Evolutionary conservation across 2,888 invertebrate species (phyloP), one percentile per base, ranked within the genome.

Genomic region (Andrena praecox): DNA sequence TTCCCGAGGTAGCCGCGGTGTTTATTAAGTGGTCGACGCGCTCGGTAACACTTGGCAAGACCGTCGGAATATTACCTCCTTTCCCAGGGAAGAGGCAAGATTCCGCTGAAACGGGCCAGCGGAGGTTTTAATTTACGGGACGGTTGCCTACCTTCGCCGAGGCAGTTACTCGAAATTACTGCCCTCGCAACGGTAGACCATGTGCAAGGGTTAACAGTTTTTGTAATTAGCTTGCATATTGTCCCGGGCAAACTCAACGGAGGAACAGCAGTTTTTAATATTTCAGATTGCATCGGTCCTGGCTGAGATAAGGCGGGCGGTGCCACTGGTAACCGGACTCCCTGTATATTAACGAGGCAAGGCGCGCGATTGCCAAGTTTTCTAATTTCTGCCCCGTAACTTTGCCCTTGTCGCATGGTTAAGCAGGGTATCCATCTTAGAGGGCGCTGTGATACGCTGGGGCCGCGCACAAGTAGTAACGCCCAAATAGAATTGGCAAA

Each of bases 161-260:
- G 64, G 29, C 29, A 31, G 59, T 69, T 69, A 75, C 54, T 75
- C 54, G 24, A 29, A 77, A 64, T 50, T 70, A 70, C 64, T 35
- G 6, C 27, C n/a, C 20, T 56, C 42, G 50, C 27, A 16, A 56
- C 12, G 54, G 27, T 7, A 48, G 12, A 4, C 27, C n/a, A 48
- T 48, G 35, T n/a, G 79, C 79, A 52, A 66, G 64, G 69, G 50
- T 77, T 77, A 79, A 79, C 64, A 77, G 77, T 66, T 77, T 77
- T 79, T 60, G 50, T 79, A 79, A 79, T 79, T 79, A 77, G 69
- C 79, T 70, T 70, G 64, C 69, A 52, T 66, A 70, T 70, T 77
- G 77, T 70, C 69, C 24, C 56, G 50, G 12, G 77, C 50, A 16
- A 35, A 42, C 42, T 10, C 62, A 7, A 62, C 67, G n/a, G 24